These are phyloP conservation scores for Urocynchramus pylzowi DNA, from an alignment of 2,113 vertebrate species.

Conservation along the genomic window DNA sequence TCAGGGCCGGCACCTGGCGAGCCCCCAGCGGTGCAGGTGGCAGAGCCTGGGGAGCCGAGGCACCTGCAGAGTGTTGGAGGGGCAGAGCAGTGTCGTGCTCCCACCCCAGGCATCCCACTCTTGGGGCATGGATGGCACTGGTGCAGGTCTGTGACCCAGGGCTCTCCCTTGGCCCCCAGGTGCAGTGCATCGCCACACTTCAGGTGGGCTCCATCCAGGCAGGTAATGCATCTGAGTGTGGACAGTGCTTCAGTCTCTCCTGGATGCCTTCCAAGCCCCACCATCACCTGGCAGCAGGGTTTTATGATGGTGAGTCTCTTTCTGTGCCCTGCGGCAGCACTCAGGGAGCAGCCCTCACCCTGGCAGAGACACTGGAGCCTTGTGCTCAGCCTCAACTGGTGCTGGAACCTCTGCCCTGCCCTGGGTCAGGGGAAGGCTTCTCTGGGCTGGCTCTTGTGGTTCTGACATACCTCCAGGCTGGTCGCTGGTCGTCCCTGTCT, in stretches of 20 bases:
- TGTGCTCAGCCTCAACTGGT: background rate
- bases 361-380: too few species aligned
- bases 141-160: fast-evolving
- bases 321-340: fast-evolving
- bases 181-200: slow-evolving; percentile 76
- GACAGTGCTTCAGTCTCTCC: slow-evolving; percentile 87
- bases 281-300: slow-evolving; percentile 86
- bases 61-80: background rate
- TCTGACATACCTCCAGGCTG: fast-evolving
- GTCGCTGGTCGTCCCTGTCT: fast-evolving
- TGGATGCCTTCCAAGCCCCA: slow-evolving; percentile 90
- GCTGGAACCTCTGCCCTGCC: background rate
- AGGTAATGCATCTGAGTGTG: slow-evolving; percentile 66
- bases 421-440: background rate
- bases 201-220: slow-evolving; percentile 85
- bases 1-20: fast-evolving
- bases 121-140: fast-evolving
- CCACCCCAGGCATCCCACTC: background rate
- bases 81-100: background rate
- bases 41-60: background rate
- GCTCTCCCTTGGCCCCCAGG: slow-evolving; percentile 41
- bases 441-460: fast-evolving
- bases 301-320: slow-evolving; percentile 84
- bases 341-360: fast-evolving
- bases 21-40: background rate